Conservation (phyloP, 2,888 invertebrate species). For the Leptinotarsa tumamoca region DNA sequence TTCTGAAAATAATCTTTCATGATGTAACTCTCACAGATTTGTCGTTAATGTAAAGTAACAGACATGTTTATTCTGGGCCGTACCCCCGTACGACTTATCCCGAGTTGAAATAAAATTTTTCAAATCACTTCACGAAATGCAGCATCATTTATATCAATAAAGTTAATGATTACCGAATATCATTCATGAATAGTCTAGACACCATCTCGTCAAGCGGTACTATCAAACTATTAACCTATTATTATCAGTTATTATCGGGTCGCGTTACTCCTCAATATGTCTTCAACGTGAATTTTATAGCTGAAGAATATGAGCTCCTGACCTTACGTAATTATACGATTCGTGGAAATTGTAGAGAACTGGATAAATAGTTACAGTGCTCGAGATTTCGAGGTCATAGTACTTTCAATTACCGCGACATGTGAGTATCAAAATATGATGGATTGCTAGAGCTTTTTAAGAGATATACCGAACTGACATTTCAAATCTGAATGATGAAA, state of each 20-base stretch:
- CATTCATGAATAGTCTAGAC: conserved; percentile 34
- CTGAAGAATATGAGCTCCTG: conserved; percentile 14
- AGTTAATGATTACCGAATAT: conserved; percentile 29
- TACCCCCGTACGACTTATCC: not conserved
- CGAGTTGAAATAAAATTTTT: not conserved
- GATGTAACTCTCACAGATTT: no score
- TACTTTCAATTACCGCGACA: not conserved
- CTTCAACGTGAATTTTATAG: conserved; percentile 17
- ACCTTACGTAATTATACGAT: conserved; percentile 18
- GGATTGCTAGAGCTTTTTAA: not conserved
- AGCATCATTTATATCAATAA: conserved; percentile 33
- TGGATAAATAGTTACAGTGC: not conserved
- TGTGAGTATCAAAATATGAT: not conserved
- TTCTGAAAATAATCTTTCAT: no score
- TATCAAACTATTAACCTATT: conserved; percentile 28
- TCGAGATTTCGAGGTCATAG: not conserved
- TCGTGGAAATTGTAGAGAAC: conserved; percentile 1
- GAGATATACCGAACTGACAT: no score
- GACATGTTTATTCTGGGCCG: not conserved
- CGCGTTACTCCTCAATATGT: conserved; percentile 24
- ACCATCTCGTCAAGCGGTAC: conserved; percentile 18
- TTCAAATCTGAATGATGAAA: no score
- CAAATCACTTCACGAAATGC: conserved; percentile 12
- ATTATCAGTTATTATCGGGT: conserved; percentile 29
- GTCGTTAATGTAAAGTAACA: no score